These are phyloP conservation scores for Exocentrus adspersus DNA, from an alignment of 2,888 invertebrate species.

Conservation along the genomic window DNA sequence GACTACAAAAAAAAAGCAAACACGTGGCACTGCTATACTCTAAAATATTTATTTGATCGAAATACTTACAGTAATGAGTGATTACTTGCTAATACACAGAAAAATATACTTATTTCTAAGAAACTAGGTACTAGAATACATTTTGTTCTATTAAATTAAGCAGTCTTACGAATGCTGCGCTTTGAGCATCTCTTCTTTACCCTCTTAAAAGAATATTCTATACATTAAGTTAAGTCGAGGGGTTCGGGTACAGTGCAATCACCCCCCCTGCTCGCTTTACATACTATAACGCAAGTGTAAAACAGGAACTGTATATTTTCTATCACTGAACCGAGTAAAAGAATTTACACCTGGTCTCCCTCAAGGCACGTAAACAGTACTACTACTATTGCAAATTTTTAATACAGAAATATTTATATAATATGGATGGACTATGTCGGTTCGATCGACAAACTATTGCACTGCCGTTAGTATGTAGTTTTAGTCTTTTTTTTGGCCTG, in stretches of 20 bases:
- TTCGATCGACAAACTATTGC: constrained; percentile 12
- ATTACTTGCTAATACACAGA: constrained; percentile 23
- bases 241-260: neutral
- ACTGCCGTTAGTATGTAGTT: neutral
- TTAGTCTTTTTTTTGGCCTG: constrained; percentile 16
- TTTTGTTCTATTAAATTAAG: constrained; percentile 26
- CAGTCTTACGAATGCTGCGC: constrained; percentile 36
- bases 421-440: neutral
- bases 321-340: too few species aligned
- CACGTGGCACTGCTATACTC: constrained; percentile 7
- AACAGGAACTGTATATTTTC: too few species aligned
- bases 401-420: neutral
- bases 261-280: too few species aligned
- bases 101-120: constrained; percentile 17
- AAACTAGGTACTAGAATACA: too few species aligned
- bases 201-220: neutral
- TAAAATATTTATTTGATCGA: constrained; percentile 28
- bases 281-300: too few species aligned
- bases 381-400: too few species aligned
- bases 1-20: neutral
- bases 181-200: constrained; percentile 26
- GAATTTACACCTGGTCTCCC: too few species aligned
- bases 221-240: constrained; percentile 4
- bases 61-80: constrained; percentile 30
- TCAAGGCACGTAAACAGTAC: too few species aligned